These are phyloP conservation scores for Geothlypis trichas DNA, from an alignment of 2,113 vertebrate species.

Conservation along the genomic window DNA sequence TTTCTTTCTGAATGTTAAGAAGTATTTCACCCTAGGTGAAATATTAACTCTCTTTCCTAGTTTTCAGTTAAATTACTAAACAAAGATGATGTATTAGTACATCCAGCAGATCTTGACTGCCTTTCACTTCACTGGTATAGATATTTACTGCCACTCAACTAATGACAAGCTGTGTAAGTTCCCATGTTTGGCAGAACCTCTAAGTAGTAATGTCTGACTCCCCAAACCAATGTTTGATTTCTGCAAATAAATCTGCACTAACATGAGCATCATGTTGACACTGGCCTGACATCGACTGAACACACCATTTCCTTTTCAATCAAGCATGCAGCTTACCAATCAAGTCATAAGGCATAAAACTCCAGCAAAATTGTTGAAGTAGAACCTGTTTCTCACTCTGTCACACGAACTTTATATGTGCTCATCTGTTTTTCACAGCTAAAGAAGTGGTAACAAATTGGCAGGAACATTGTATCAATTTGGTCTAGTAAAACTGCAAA, in stretches of 20 bases:
- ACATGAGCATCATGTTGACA: background rate
- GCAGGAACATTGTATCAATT: background rate
- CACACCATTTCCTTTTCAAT: conserved; percentile 8
- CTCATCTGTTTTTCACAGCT: background rate
- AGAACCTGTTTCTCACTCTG: background rate
- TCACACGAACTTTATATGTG: background rate
- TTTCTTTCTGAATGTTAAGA: background rate
- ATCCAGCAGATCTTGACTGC: background rate
- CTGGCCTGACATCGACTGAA: background rate
- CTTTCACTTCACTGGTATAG: background rate
- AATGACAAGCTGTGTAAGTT: background rate
- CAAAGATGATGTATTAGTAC: background rate
- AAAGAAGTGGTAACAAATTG: background rate
- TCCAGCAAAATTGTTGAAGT: background rate
- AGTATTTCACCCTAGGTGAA: background rate
- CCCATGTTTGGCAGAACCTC: background rate
- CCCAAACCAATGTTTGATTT: background rate
- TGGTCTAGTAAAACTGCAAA: background rate
- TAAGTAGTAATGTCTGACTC: background rate
- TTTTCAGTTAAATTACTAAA: background rate
- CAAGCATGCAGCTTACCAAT: background rate
- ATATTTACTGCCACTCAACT: background rate
- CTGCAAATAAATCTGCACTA: background rate
- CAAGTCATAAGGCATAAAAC: background rate
- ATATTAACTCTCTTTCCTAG: background rate